These are phyloP conservation scores for Nothobranchius furzeri DNA, from an alignment of 2,113 vertebrate species.

Conservation along the genomic window DNA sequence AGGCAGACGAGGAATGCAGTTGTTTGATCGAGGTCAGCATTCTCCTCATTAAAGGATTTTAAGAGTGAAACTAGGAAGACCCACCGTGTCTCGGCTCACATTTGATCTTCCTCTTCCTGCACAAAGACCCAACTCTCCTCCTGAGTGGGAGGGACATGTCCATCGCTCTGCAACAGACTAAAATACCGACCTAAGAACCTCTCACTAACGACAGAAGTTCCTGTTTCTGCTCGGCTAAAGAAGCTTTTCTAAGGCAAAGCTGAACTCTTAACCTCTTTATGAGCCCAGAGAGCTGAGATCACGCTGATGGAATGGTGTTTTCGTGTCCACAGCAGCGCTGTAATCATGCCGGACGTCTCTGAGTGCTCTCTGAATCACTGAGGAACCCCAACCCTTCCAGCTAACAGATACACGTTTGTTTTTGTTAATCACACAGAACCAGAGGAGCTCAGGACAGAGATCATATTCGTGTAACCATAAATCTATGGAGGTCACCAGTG, in stretches of 20 bases:
- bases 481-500: too few species aligned
- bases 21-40: conserved; percentile 49
- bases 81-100: too few species aligned
- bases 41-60: conserved; percentile 51
- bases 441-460: background rate
- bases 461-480: background rate
- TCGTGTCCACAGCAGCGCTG: too few species aligned
- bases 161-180: too few species aligned
- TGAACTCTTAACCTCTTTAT: background rate
- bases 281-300: too few species aligned
- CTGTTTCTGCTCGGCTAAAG: background rate
- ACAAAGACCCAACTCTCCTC: too few species aligned
- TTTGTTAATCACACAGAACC: background rate
- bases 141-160: too few species aligned
- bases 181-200: too few species aligned
- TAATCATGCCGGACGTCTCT: too few species aligned
- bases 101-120: too few species aligned
- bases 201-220: too few species aligned
- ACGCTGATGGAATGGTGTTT: too few species aligned
- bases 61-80: conserved; percentile 24
- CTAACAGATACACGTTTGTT: background rate
- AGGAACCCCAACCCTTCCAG: background rate
- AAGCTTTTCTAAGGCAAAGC: background rate
- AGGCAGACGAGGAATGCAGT: conserved; percentile 55
- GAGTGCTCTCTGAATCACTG: background rate